These are phyloP conservation scores for Hedychridium roseum DNA, from an alignment of 2,888 invertebrate species.

Conservation along the genomic window DNA sequence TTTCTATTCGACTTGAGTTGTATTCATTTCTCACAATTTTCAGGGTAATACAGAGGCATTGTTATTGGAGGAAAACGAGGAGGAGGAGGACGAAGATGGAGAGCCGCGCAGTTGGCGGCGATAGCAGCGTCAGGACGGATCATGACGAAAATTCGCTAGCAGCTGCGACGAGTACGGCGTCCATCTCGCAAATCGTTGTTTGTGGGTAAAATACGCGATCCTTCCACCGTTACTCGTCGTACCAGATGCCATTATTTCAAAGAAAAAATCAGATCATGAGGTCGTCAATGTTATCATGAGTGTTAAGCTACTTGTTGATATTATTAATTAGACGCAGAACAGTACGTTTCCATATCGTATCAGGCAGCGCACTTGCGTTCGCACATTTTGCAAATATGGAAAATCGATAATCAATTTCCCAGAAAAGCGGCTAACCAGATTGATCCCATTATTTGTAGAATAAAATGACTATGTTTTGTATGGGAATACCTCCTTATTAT, in stretches of 20 bases:
- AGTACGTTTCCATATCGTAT: conserved; percentile 30
- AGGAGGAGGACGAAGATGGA: conserved; percentile 85
- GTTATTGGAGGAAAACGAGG: conserved; percentile 82
- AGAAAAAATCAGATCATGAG: conserved; percentile 37
- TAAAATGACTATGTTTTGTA: conserved; percentile 64
- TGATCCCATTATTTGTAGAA: conserved; percentile 64
- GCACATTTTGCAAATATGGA: conserved; percentile 39
- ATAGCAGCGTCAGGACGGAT: conserved; percentile 67
- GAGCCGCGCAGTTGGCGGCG: conserved; percentile 91
- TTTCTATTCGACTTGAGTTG: too few species aligned
- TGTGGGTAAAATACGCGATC: conserved; percentile 38
- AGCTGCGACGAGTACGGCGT: conserved; percentile 40
- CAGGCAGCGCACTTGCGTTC: conserved; percentile 27
- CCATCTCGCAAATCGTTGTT: conserved; percentile 36
- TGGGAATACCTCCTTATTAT: conserved; percentile 52
- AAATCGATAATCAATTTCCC: conserved; percentile 49
- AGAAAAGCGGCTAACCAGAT: conserved; percentile 50
- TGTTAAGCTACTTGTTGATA: conserved; percentile 58
- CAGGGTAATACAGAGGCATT: conserved; percentile 69
- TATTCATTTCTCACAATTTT: too few species aligned
- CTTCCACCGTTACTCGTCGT: conserved; percentile 43
- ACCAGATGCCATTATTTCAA: conserved; percentile 43
- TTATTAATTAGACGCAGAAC: conserved; percentile 36
- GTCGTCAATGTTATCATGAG: conserved; percentile 54
- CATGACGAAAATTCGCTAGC: conserved; percentile 45